Base-by-base conservation (phyloP, 2,888 invertebrate genomes). In the Augochlorella aurata region DNA sequence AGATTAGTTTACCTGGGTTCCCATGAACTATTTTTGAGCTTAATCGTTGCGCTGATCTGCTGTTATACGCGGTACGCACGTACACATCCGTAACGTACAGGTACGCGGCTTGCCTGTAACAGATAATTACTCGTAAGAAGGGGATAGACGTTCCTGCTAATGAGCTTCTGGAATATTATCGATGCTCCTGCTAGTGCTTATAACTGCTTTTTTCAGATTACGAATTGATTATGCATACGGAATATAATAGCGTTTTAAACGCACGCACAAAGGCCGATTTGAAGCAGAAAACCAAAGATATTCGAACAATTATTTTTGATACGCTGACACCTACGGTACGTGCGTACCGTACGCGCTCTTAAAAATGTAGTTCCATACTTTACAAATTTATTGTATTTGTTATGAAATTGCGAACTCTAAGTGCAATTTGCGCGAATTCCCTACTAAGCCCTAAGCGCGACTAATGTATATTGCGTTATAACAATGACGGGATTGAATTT, bases 1-100 rank as follows among this genome's bases (percentile, higher is more conserved):
- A 89, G 89, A 89, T 89, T 88, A 89, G 88, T 85, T 83, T 85
- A 82, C 74, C 85, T 81, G 72, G 85, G 89, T 92, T 92, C 92
- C 90, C 92, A 92, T 92, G 91, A 87, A 88, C 91, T 91, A 92
- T 92, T 92, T 92, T 92, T 89, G 90, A 89, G 90, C 88, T 91
- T 90, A 90, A 91, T 91, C 90, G 90, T 90, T 87, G 88, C 89
- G 91, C 89, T 90, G 91, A 92, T 92, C 91, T 91, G 86, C 90
- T 81, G 87, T 90, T 90, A 88, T 88, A 83, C 89, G 85, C 82
- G 70, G 83, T 77, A 74, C 70, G 75, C 82, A 83, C 77, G 54
- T 73, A 81, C 54, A 38, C 29, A 18, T 18, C 24, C 29, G 8
- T 8, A 29, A 16, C 16, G 16, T 18, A 24, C 47, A 18, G 49